Evolutionary conservation across 1,140 invertebrate genomes (phyloP), one percentile per base, ranked within the genome.

Genomic region (Drosophila sp.): DNA sequence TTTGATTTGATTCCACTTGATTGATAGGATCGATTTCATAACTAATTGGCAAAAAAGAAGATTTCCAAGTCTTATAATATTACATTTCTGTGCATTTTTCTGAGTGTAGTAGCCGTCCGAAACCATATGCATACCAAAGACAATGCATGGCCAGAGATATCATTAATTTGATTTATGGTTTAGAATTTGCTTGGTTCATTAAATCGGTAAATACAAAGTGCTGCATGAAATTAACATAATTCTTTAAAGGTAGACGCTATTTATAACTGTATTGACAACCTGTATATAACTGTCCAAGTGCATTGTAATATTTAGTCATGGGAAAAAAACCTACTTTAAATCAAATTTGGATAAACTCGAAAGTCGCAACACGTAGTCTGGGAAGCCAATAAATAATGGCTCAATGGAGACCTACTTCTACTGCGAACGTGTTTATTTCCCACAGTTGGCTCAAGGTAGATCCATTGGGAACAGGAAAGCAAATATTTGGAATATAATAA

Each of bases 81-180:
- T 44, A 7, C 6, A 8, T 38, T 38, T 38, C 1, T 5, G 17
- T 8, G 10, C 38, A 10, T 6, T 47, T 47, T 7, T 47, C 4
- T 50, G 0, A 41, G 33, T 27, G 25, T 61, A 61, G 3, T 27
- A 23, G 25, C 35, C 8, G 11, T 33, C n/a, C 7, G 27, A 30
- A 61, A 44, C 60, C 25, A 44, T 27, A 30, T 44, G 60, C 23
- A 29, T 41, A n/a, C 38, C n/a, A 40, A 58, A 35, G 60, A 23
- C 32, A 40, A 60, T 23, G 25, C 32, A 60, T 40, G 17, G 23
- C 27, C 17, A 63, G 67, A 76, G 57, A 58, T 32, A 70, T 76
- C 35, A 76, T 76, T 70, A 76, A 40, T 70, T 41, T 70, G 67
- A 77, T 76, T 77, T 66, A 77, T 77, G 41, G n/a, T 57, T 60